Evolutionary conservation across 2,888 invertebrate species (phyloP).

Genomic region (Eristalinus sepulchralis): DNA sequence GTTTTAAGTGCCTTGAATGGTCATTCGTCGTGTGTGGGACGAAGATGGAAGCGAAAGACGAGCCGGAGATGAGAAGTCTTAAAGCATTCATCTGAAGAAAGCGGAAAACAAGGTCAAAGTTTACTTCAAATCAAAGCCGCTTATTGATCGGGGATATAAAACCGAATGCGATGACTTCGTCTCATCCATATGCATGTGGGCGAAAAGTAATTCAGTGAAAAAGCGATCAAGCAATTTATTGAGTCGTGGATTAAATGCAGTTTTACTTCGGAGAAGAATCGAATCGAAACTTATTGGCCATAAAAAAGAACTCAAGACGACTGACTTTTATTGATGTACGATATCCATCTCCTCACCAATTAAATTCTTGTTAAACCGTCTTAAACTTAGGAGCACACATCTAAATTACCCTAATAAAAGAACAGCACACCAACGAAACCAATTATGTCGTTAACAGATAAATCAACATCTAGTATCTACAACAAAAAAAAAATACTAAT

Average conservation of each 20-base stretch:
- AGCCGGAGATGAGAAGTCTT: not conserved
- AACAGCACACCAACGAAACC: conserved; percentile 32
- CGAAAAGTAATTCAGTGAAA: not conserved
- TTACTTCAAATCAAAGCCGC: not conserved
- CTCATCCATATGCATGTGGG: not conserved
- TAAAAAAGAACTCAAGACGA: conserved; percentile 16
- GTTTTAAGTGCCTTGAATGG: not conserved
- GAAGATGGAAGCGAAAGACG: too few relatives aligned
- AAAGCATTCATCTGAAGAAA: not conserved
- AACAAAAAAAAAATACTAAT: conserved; percentile 35
- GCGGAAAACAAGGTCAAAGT: not conserved
- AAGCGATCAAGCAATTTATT: not conserved
- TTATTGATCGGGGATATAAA: conserved; percentile 12
- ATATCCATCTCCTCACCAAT: conserved; percentile 38
- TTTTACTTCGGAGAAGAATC: not conserved
- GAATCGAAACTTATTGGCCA: not conserved
- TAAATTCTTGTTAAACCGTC: conserved; percentile 38
- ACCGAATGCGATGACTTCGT: not conserved
- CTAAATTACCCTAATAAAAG: conserved; percentile 45
- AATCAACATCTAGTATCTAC: conserved; percentile 43
- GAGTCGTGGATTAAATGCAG: not conserved
- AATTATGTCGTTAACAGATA: conserved; percentile 50
- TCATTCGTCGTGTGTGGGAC: not conserved
- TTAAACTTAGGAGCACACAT: conserved; percentile 20
- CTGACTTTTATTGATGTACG: conserved; percentile 33